Percentiles rank a stretch among this genome's conserved stretches.
Conservation (phyloP, 2,113 vertebrate genomes). For the Calyptommatus sinebrachiatus region DNA sequence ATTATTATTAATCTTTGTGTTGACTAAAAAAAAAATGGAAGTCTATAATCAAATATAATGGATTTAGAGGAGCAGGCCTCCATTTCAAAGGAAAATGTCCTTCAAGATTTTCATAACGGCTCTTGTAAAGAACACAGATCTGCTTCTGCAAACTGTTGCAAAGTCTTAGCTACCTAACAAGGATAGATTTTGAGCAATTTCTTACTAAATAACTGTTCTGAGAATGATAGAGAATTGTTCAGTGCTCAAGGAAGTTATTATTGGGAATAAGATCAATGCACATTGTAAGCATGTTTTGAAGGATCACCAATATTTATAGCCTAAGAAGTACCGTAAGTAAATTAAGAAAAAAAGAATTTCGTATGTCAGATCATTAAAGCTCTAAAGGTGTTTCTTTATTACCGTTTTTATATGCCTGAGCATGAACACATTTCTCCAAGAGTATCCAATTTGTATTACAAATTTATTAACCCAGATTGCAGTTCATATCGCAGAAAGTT, state of each 20-base stretch:
- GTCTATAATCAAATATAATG: conserved; percentile 44
- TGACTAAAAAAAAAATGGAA: conserved; percentile 43
- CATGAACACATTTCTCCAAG: too few species aligned
- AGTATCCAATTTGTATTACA: not conserved
- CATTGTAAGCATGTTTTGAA: not conserved
- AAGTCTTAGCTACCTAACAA: not conserved
- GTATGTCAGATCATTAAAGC: not conserved
- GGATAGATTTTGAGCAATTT: not conserved
- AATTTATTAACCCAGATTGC: not conserved
- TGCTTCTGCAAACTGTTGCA: not conserved
- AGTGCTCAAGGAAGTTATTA: conserved; percentile 5
- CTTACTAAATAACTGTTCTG: not conserved
- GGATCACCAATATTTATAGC: not conserved
- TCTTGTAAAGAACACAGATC: conserved; percentile 22
- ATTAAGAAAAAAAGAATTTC: not conserved
- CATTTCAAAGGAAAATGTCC: conserved; percentile 41
- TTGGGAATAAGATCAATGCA: not conserved
- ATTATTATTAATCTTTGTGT: conserved; percentile 52
- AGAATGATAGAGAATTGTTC: not conserved
- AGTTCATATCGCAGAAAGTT: too few species aligned
- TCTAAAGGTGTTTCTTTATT: not conserved
- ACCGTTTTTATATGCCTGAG: not conserved
- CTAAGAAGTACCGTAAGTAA: not conserved
- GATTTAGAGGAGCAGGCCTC: conserved; percentile 49
- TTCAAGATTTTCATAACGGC: conserved; percentile 10